A percentile compares a stretch with the other conserved stretches of the same genome.
Conservation (phyloP, 2,888 invertebrate genomes). For the Oxyteleia sp. region DNA sequence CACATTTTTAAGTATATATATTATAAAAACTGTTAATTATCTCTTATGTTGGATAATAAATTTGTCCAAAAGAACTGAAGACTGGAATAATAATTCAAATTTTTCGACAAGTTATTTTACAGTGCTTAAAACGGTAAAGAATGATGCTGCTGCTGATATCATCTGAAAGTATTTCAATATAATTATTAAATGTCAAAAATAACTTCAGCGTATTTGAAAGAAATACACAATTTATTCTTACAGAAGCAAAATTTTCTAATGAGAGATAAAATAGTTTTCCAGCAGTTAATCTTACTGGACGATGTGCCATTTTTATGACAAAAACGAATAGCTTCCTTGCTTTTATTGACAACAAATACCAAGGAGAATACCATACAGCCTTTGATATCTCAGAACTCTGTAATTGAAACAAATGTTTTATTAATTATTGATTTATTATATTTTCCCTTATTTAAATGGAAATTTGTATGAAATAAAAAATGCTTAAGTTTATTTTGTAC, state of each 20-base stretch:
- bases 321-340: conserved; percentile 50
- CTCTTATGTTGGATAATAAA: conserved; percentile 5
- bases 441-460: too few species aligned
- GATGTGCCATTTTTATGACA: conserved; percentile 39
- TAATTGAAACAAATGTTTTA: too few species aligned
- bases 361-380: conserved; percentile 72
- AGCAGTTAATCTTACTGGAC: conserved; percentile 57
- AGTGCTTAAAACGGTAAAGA: conserved; percentile 76
- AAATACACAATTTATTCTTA: conserved; percentile 46
- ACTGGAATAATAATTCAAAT: neutral
- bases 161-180: conserved; percentile 70
- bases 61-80: too few species aligned
- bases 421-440: too few species aligned
- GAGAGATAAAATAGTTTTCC: conserved; percentile 65
- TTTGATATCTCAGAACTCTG: conserved; percentile 74
- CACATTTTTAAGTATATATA: too few species aligned
- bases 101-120: too few species aligned
- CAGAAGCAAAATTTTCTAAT: conserved; percentile 65
- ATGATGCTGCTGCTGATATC: conserved; percentile 77
- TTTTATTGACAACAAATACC: conserved; percentile 70
- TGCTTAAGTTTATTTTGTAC: too few species aligned
- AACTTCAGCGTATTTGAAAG: too few species aligned
- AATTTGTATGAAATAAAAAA: too few species aligned
- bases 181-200: conserved; percentile 1
- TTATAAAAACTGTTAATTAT: too few species aligned